Evolutionary conservation across 2,888 invertebrate species (phyloP), one percentile per base, ranked within the genome.

Genomic region (Deilephila elpenor): DNA sequence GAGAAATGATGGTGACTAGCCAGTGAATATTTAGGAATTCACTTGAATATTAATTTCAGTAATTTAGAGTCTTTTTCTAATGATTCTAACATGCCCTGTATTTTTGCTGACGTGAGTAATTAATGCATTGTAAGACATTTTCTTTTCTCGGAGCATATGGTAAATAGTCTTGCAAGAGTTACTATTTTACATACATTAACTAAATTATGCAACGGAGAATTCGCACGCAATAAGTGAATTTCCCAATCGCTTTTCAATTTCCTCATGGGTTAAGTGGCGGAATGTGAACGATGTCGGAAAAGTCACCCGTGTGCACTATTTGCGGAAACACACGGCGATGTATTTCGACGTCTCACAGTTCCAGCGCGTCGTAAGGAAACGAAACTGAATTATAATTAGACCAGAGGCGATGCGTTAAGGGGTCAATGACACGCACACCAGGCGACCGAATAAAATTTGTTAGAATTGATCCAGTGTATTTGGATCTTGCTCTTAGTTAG

Each of bases 391-490:
- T 92, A 93, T 91, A 92, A 93, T 93, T 93, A 93, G 90, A 88
- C 85, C 87, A 85, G 82, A 88, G 80, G 88, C 87, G 87, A 89
- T 90, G 89, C 90, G 90, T 92, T 92, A 91, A 89, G 86, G 83
- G 93, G 93, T 92, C 93, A 93, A 91, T 93, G 93, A 93, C 93
- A 91, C 88, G 80, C 77, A 81, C 82, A 78, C 81, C 80, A 82
- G 79, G 84, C 85, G 83, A 84, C 85, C 85, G 84, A 84, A 88
- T 86, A 81, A 86, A 88, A 87, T 82, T 84, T 83, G 87, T 87
- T 87, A 84, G 80, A 76, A 79, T 76, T 72, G 73, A 73, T 59
- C 71, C 71, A 62, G 17, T 73, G 7, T 29, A 8, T 29, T n/a
- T 5, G n/a, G 73, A 34, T 51, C 73, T 61, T 56, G 20, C 20